Evolutionary conservation across 2,797 vertebrate genomes (phyloP).

Genomic region (Acanthiza pusilla): DNA sequence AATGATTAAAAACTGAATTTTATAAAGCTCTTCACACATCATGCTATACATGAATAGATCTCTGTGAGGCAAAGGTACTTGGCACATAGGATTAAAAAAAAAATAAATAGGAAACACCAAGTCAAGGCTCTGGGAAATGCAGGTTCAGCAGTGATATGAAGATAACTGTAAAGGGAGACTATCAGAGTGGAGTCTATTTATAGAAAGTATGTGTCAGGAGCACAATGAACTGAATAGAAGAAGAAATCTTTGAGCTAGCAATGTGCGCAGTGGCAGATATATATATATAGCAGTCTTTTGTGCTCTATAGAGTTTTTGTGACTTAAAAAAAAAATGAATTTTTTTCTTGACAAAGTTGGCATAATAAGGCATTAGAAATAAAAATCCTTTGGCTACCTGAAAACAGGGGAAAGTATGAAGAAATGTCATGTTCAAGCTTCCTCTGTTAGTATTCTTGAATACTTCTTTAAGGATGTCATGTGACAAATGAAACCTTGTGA

Average conservation of each 20-base stretch:
- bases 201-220: not conserved
- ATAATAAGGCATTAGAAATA: not conserved
- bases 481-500: not conserved
- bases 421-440: not conserved
- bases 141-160: not conserved
- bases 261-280: not conserved
- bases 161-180: not conserved
- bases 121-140: slow-evolving; percentile 9
- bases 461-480: not conserved
- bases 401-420: not conserved
- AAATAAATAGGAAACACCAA: not conserved
- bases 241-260: slow-evolving; percentile 26
- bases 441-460: not conserved
- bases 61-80: not conserved
- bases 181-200: slow-evolving; percentile 34
- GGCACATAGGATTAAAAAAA: not conserved
- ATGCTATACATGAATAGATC: not conserved
- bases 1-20: not conserved
- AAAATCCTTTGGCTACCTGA: not conserved
- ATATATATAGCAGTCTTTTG: not conserved
- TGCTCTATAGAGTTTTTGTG: not conserved
- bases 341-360: not conserved
- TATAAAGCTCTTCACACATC: not conserved
- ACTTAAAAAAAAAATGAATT: not conserved
- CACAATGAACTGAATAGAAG: not conserved